Evolutionary conservation across 2,888 invertebrate species (phyloP), one percentile per base, ranked within the genome.

Genomic region (Ichneumoninae sp.): DNA sequence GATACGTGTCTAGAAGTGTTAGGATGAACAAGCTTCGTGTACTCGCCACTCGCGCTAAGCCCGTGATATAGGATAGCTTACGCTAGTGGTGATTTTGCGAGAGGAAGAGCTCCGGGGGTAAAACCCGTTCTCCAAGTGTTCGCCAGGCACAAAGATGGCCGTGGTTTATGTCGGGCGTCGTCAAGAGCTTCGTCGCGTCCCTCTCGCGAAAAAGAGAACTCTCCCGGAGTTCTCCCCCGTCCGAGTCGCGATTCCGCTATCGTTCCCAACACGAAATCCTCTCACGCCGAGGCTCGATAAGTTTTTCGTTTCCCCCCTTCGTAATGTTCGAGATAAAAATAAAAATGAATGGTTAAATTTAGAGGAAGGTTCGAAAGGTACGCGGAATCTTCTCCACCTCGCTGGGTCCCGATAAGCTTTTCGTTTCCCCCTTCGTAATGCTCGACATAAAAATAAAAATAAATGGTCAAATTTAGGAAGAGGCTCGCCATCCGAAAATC

Each of bases 101-200:
- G 75, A 13, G 60, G 60, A 75, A 71, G 70, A 81, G 13, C 74
- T 54, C 79, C 71, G 71, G 54, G 79, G 68, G 52, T 70, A 86
- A 87, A 88, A 87, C 86, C 87, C 88, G 86, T 88, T 87, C 78
- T 81, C 63, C 60, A 75, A 63, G 75, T 66, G 50, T 71, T 69
- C 63, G 16, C 60, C 70, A 16, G 63, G 57, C 70, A 78, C 78
- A 83, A 86, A 87, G 83, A 87, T 88, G 88, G 85, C 87, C 57
- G 87, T 88, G 85, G 85, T 85, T 87, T 85, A 83, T 84, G 86
- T 83, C 75, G 74, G 74, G 78, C 81, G 80, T 76, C 80, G 80
- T 78, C 81, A 78, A 81, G 81, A 52, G 47, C 81, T 76, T 65
- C 54, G 69, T 79, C 75, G 19, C 26, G 52, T 63, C n/a, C 63